Percentiles rank a stretch among this genome's conserved stretches.
These are phyloP conservation scores for Drosophila elegans DNA, from an alignment of 1,140 invertebrate species.

Conservation along the genomic window DNA sequence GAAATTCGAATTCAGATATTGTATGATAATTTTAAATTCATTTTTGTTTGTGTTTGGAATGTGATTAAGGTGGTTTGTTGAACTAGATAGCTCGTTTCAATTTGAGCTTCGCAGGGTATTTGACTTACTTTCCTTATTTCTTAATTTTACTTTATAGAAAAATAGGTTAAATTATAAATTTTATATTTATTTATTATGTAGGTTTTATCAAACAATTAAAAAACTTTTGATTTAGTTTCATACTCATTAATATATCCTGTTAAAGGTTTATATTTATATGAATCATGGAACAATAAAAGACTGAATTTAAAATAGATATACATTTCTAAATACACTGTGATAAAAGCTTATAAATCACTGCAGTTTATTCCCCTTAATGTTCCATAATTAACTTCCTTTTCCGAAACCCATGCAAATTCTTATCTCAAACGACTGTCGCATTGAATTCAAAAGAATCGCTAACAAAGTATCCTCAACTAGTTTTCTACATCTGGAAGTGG, in stretches of 20 bases:
- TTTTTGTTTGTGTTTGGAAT: constrained; percentile 7
- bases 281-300: background rate
- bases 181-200: too few relatives aligned
- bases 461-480: constrained; percentile 38
- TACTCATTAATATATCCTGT: too few relatives aligned
- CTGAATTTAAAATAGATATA: background rate
- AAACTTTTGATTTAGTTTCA: too few relatives aligned
- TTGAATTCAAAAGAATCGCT: constrained; percentile 28
- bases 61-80: constrained; percentile 3
- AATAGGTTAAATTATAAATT: too few relatives aligned
- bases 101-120: background rate
- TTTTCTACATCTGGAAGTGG: constrained; percentile 21
- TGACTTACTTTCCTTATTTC: background rate
- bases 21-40: constrained; percentile 38
- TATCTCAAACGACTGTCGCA: constrained; percentile 48
- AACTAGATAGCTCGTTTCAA: constrained; percentile 19
- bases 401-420: background rate
- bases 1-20: constrained; percentile 18
- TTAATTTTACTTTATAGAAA: background rate
- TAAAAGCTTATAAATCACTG: constrained; percentile 3
- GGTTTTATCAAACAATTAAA: too few relatives aligned
- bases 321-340: background rate
- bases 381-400: constrained; percentile 12
- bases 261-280: too few relatives aligned
- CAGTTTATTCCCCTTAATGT: background rate